Base-by-base conservation (phyloP, 2,888 invertebrate species). In the Falcaria lacertinaria region DNA sequence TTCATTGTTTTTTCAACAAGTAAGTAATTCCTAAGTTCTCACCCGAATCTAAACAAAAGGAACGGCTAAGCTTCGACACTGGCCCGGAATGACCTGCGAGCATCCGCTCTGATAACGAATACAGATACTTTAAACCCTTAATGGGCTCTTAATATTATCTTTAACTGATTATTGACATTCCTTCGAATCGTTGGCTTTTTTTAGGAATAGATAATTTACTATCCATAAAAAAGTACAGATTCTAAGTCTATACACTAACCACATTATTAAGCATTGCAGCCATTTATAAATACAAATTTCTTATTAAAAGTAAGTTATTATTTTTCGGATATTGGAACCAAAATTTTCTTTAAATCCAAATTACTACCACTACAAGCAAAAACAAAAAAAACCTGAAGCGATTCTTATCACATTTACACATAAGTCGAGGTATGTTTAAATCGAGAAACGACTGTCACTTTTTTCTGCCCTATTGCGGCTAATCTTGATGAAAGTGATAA, bases 11-110 rank as follows among this genome's bases (percentile, higher is more conserved):
- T n/a, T n/a, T n/a, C n/a, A n/a, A n/a, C n/a, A n/a, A n/a, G n/a
- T n/a, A n/a, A n/a, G n/a, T n/a, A n/a, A n/a, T n/a, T n/a, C n/a
- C n/a, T n/a, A n/a, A n/a, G 19, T 19, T 19, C 0, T 3, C 19
- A 1, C 6, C 43, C 44, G 55, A 54, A 48, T 42, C 49, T 51
- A 64, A 64, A 70, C 70, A 69, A 67, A 65, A 66, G 59, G 54
- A 57, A 52, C 50, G 45, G 50, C 57, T 65, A 65, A 66, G 54
- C 45, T 55, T 45, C 55, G 39, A 48, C 48, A 48, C 33, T 56
- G 59, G 57, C 49, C 60, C 57, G 63, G 61, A 69, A 67, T 67
- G 59, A 66, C 57, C 61, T 60, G 48, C 41, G 37, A 45, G 48
- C 54, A 45, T 48, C 49, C 53, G 43, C 43, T 50, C 4, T 6